A percentile compares a stretch with the other conserved stretches of the same genome.
Conservation (phyloP, 2,113 vertebrate genomes). For the Oplegnathus fasciatus region DNA sequence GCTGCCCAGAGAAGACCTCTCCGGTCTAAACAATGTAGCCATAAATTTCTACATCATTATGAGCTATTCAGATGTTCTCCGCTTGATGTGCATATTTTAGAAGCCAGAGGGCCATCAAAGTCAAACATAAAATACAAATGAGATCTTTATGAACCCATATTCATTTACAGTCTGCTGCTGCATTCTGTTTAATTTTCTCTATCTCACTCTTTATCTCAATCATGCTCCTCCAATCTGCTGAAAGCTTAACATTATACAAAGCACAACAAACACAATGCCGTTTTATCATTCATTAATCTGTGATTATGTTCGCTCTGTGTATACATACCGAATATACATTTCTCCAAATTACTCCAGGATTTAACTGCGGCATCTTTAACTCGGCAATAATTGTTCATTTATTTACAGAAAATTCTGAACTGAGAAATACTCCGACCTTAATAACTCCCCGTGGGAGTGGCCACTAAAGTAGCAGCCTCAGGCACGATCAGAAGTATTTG, state of each 20-base stretch:
- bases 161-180: slow-evolving; percentile 70
- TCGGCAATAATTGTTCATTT: slow-evolving; percentile 7
- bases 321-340: slow-evolving; percentile 18
- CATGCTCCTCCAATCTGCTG: slow-evolving; percentile 49
- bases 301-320: slow-evolving; percentile 22
- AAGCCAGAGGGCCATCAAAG: slow-evolving; percentile 70
- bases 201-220: slow-evolving; percentile 59
- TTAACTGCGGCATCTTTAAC: slow-evolving; percentile 10
- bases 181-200: slow-evolving; percentile 63
- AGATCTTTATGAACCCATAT: slow-evolving; percentile 72
- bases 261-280: slow-evolving; percentile 42
- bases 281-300: slow-evolving; percentile 58
- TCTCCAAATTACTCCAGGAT: slow-evolving; percentile 14
- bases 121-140: slow-evolving; percentile 74
- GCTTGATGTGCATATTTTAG: slow-evolving; percentile 61
- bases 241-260: slow-evolving; percentile 44
- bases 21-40: slow-evolving; percentile 51
- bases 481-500: slow-evolving; percentile 51
- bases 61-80: slow-evolving; percentile 57
- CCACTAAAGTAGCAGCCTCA: slow-evolving; percentile 46
- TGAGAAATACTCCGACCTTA: slow-evolving; percentile 33
- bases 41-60: slow-evolving; percentile 69
- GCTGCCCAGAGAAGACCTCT: slow-evolving; percentile 48
- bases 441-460: slow-evolving; percentile 46
- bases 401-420: slow-evolving; percentile 32